Conservation (phyloP, 2,888 invertebrate species). For the Teinopalpus imperialis region DNA sequence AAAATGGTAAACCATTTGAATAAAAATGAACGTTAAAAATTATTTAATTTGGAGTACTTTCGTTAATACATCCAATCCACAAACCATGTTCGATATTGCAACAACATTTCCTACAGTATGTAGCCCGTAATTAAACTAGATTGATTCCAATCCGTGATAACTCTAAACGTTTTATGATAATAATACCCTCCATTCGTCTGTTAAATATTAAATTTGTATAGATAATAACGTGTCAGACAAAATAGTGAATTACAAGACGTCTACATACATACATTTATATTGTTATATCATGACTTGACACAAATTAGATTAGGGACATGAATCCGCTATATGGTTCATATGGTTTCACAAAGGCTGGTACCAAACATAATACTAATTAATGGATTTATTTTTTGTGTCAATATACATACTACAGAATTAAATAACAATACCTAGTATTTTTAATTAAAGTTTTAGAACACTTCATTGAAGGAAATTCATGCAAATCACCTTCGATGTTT, state of each 20-base stretch:
- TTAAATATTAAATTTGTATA: no score
- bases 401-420: neutral
- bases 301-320: constrained; percentile 31
- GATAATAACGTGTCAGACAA: constrained; percentile 10
- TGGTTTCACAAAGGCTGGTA: constrained; percentile 24
- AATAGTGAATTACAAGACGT: no score
- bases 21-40: no score
- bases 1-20: no score
- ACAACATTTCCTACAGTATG: constrained; percentile 37
- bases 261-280: no score
- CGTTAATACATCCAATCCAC: neutral
- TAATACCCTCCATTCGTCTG: no score
- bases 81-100: constrained; percentile 21
- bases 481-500: constrained; percentile 18
- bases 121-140: constrained; percentile 50
- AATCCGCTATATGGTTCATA: constrained; percentile 23
- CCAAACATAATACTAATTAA: constrained; percentile 24
- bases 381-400: constrained; percentile 14
- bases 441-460: constrained; percentile 7
- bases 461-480: constrained; percentile 13
- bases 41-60: no score
- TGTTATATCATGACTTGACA: constrained; percentile 13
- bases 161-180: neutral
- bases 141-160: constrained; percentile 36
- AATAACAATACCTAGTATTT: neutral